Percentiles rank a stretch among this genome's conserved stretches.
phyloP scores from a whole-genome alignment of 2,797 vertebrate species.

The Paguma larvata region DNA sequence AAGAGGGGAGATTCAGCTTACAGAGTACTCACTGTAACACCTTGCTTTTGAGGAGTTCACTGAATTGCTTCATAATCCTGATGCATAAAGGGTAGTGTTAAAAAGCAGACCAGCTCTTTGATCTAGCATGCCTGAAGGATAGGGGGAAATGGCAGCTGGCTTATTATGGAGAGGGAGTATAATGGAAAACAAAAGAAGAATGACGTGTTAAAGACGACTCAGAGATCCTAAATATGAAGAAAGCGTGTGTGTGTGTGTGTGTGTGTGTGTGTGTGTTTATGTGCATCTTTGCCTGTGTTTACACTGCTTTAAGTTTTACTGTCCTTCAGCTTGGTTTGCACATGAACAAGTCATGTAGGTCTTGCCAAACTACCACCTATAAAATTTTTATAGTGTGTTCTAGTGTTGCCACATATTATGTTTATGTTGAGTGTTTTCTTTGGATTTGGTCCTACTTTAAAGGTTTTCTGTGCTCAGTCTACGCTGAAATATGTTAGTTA shows the following conservation, averaged over 20 bases:
- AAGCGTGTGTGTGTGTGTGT: not conserved
- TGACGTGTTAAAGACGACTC: not conserved
- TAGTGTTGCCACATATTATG: slow-evolving; percentile 61
- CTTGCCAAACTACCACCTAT: slow-evolving; percentile 31
- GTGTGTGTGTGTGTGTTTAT: not conserved
- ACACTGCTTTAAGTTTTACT: not conserved
- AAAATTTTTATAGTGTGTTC: slow-evolving; percentile 63
- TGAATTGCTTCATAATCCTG: not conserved
- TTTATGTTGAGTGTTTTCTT: slow-evolving; percentile 71
- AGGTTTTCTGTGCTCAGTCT: not conserved
- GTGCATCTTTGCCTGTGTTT: not conserved
- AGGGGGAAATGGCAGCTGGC: not conserved
- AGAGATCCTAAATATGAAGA: not conserved
- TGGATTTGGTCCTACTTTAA: slow-evolving; percentile 5
- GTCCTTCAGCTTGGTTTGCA: not conserved
- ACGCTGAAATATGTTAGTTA: slow-evolving; percentile 11
- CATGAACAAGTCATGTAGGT: slow-evolving; percentile 20
- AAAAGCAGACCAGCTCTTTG: not conserved
- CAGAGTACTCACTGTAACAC: not conserved
- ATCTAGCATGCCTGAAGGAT: not conserved
- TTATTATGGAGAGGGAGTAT: not conserved
- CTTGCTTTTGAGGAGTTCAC: not conserved
- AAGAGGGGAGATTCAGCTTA: not conserved
- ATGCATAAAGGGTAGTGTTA: not conserved
- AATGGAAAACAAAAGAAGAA: not conserved